These are phyloP conservation scores for Danio kyathit DNA, from an alignment of 2,797 vertebrate genomes.

Conservation along the genomic window DNA sequence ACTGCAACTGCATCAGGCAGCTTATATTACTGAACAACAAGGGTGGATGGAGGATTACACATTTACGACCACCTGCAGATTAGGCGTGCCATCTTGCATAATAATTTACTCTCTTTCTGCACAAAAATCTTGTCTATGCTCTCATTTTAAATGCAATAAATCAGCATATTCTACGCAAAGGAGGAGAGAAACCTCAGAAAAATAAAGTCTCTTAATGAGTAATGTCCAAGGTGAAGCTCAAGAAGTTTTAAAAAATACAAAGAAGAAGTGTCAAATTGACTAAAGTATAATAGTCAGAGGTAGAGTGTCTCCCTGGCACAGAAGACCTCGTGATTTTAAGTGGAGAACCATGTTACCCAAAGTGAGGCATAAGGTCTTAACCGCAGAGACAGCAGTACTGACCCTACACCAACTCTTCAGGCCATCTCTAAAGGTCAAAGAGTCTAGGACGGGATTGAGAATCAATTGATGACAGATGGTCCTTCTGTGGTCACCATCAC, in stretches of 20 bases:
- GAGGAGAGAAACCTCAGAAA: background rate
- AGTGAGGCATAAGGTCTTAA: background rate
- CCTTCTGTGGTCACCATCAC: background rate
- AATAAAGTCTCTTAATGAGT: background rate
- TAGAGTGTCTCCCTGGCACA: slow-evolving; percentile 21
- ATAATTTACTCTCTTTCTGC: background rate
- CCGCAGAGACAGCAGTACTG: slow-evolving; percentile 1
- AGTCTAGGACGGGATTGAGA: slow-evolving; percentile 4
- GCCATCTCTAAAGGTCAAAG: background rate
- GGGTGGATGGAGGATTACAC: background rate
- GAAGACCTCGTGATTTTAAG: slow-evolving; percentile 19
- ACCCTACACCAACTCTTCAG: slow-evolving; percentile 8
- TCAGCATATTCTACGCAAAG: background rate
- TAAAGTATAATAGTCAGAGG: slow-evolving; percentile 11
- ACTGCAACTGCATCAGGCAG: slow-evolving; percentile 10
- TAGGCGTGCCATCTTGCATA: no score
- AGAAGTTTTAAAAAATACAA: background rate
- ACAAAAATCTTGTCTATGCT: background rate
- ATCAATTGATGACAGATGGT: background rate
- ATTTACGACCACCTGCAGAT: no score
- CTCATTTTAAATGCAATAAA: background rate
- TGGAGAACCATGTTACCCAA: slow-evolving; percentile 8
- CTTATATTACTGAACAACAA: background rate
- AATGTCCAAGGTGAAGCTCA: slow-evolving; percentile 20
- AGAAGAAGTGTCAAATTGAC: background rate